phyloP scores from a whole-genome alignment of 2,888 invertebrate genomes.

The Stegana nigrithorax region DNA sequence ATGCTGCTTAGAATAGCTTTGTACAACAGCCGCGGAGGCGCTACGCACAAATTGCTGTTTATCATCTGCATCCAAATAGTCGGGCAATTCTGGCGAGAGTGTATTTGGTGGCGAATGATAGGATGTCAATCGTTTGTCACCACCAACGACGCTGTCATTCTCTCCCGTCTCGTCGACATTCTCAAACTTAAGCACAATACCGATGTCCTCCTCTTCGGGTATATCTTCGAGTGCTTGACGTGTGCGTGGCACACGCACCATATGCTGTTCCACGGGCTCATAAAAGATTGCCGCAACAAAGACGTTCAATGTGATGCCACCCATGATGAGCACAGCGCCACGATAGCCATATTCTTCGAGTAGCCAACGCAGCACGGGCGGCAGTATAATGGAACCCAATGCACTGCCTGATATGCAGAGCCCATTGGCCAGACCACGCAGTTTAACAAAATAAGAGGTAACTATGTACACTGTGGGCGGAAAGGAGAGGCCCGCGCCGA shows the following conservation, averaged over 20 bases:
- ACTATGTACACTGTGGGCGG: slow-evolving; percentile 92
- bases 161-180: slow-evolving; percentile 49
- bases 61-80: slow-evolving; percentile 48
- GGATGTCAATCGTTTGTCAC: slow-evolving; percentile 44
- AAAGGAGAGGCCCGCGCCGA: slow-evolving; percentile 86
- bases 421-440: slow-evolving; percentile 86
- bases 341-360: slow-evolving; percentile 78
- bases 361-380: slow-evolving; percentile 79
- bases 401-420: slow-evolving; percentile 91
- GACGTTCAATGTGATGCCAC: slow-evolving; percentile 84
- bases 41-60: slow-evolving; percentile 74
- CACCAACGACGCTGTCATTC: not conserved
- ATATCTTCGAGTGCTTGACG: slow-evolving; percentile 63
- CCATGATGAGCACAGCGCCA: slow-evolving; percentile 84
- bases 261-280: slow-evolving; percentile 85
- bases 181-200: slow-evolving; percentile 67
- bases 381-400: slow-evolving; percentile 85
- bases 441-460: slow-evolving; percentile 84
- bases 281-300: slow-evolving; percentile 87
- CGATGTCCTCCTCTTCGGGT: slow-evolving; percentile 66
- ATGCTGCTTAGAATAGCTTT: slow-evolving; percentile 69
- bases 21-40: slow-evolving; percentile 78
- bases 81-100: slow-evolving; percentile 43
- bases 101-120: slow-evolving; percentile 47
- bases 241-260: slow-evolving; percentile 74